Evolutionary conservation across 2,113 vertebrate genomes (phyloP).

Genomic region (Catagonus wagneri): DNA sequence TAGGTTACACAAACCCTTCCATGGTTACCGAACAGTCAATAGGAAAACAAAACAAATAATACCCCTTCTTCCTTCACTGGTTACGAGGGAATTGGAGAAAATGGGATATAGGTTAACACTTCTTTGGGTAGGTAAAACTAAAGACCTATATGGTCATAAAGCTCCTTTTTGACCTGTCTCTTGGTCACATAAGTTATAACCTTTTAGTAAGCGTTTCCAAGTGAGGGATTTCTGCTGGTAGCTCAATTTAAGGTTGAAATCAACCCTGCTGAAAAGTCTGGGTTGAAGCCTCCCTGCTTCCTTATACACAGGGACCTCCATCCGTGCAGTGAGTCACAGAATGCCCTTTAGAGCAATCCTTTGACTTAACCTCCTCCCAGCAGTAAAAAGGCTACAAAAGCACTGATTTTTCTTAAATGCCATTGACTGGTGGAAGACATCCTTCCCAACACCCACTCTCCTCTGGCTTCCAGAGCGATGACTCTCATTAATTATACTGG

Average conservation of each 20-base stretch:
- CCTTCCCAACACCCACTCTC: slow-evolving; percentile 36
- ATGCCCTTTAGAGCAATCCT: slow-evolving; percentile 63
- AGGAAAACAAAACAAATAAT: slow-evolving; percentile 62
- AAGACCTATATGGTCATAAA: not conserved
- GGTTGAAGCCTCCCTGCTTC: not conserved
- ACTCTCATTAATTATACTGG: slow-evolving; percentile 75
- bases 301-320: not conserved
- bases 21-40: slow-evolving; percentile 56
- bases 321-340: not conserved
- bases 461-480: slow-evolving; percentile 5
- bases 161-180: not conserved
- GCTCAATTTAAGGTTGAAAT: slow-evolving; percentile 35
- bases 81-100: not conserved
- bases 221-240: not conserved
- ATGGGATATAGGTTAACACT: not conserved
- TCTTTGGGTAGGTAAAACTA: not conserved
- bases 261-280: not conserved
- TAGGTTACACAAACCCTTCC: slow-evolving; percentile 26
- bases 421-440: slow-evolving; percentile 72
- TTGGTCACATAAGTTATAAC: not conserved
- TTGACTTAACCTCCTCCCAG: slow-evolving; percentile 55
- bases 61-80: not conserved
- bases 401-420: slow-evolving; percentile 63
- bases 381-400: slow-evolving; percentile 62
- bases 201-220: slow-evolving; percentile 22